Evolutionary conservation across 2,113 vertebrate species (phyloP).

Genomic region (Malaclemys terrapin): DNA sequence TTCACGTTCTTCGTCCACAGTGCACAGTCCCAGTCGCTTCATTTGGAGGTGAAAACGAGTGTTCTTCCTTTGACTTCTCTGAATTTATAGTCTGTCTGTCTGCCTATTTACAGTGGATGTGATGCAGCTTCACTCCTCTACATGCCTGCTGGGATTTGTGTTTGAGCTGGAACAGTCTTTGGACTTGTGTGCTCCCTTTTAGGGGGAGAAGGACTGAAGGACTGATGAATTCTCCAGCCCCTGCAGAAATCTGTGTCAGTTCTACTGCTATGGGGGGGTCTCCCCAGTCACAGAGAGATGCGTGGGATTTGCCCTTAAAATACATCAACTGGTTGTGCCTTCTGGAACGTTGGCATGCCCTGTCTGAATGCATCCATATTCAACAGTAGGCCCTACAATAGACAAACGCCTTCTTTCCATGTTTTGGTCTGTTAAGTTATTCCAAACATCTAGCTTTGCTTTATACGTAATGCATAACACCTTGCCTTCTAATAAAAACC

Average conservation of each 20-base stretch:
- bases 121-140: neutral
- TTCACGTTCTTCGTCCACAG: constrained; percentile 94
- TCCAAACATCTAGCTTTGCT: neutral
- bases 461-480: neutral
- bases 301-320: neutral
- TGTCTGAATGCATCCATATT: neutral
- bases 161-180: neutral
- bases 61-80: neutral
- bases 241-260: neutral
- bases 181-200: neutral
- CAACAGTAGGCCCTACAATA: neutral
- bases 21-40: constrained; percentile 85
- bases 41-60: constrained; percentile 84
- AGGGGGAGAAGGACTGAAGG: neutral
- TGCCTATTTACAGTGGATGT: neutral
- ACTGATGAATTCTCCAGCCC: neutral
- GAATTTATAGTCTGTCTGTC: neutral
- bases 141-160: neutral
- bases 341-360: neutral
- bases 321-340: neutral
- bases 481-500: neutral
- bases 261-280: neutral
- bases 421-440: neutral
- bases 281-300: neutral
- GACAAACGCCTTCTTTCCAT: neutral